phyloP scores from a whole-genome alignment of 2,113 vertebrate species.

The Microtus pennsylvanicus region DNA sequence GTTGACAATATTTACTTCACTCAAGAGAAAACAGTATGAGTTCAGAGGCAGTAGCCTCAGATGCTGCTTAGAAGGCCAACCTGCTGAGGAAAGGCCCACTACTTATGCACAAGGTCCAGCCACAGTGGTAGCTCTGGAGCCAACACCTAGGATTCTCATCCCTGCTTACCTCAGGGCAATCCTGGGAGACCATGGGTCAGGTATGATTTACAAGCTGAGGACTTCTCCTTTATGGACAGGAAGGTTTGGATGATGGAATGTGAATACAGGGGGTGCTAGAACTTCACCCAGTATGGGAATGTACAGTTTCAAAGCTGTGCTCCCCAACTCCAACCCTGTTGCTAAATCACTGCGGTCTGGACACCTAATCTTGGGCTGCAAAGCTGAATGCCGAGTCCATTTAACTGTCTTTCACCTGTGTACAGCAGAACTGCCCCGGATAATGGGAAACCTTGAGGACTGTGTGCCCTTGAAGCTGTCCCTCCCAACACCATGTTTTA shows the following conservation, averaged over 20 bases:
- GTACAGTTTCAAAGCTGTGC: neutral
- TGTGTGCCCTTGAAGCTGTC: neutral
- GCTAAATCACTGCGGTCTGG: neutral
- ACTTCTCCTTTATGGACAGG: neutral
- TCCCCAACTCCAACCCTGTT: neutral
- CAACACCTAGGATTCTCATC: neutral
- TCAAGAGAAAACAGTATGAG: neutral
- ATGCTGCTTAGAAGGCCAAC: neutral
- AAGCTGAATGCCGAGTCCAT: neutral
- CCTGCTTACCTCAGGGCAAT: neutral
- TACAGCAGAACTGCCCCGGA: neutral
- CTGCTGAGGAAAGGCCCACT: neutral
- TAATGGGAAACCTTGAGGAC: neutral
- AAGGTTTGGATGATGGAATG: neutral
- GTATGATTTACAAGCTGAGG: neutral
- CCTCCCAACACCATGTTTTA: neutral
- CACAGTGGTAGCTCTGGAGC: neutral
- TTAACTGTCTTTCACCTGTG: neutral
- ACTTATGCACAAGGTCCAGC: rapidly evolving
- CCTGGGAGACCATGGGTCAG: neutral
- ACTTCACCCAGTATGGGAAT: neutral
- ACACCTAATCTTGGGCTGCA: neutral
- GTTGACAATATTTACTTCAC: neutral
- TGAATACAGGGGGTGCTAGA: neutral
- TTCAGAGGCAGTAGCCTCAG: neutral